Evolutionary conservation across 2,797 vertebrate species (phyloP), one percentile per base, ranked within the genome.

Genomic region (Neosalanx taihuensis): DNA sequence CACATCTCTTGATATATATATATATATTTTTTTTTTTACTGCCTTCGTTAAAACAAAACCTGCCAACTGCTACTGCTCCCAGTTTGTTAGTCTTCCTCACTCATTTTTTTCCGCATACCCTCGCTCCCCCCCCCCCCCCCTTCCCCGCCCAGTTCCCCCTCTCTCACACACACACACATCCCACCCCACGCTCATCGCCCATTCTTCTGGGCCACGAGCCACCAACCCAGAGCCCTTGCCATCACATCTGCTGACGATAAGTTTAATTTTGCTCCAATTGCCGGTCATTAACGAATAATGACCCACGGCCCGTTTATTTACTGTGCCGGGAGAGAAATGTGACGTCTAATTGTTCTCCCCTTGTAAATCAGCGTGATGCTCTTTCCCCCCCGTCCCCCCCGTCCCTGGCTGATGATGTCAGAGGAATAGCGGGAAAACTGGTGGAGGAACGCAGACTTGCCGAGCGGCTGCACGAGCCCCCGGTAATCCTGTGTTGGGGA

Each of bases 331-430:
- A 72, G 79, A 72, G 84, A 83, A 84, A 87, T 71, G 82, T 83
- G 81, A 81, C 79, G 74, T 83, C 74, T 87, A 86, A 84, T 83
- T 85, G 83, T 83, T 89, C 65, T 73, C 69, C 61, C 73, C 72
- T 76, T 66, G 69, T 83, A 73, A 85, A 62, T 80, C 84, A 84
- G 74, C 46, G 60, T 63, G 68, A 69, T 75, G 76, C 41, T 53
- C 57, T 60, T 46, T 51, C 81, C 87, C 26, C 26, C 23, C 23
- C 23, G 23, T 26, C 23, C 23, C 23, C 23, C 67, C 69, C 51
- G 69, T 84, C 75, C 77, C 80, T 23, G 0, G 78, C 71, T 93
- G 91, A 93, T 92, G 92, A 85, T 92, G 89, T 92, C 91, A 89
- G 30, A 41, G 18, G 62, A n/a, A 29, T n/a, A 29, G 10, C 9